Evolutionary conservation across 1,140 invertebrate genomes (phyloP).

Genomic region (Panagrolaimus sp.): DNA sequence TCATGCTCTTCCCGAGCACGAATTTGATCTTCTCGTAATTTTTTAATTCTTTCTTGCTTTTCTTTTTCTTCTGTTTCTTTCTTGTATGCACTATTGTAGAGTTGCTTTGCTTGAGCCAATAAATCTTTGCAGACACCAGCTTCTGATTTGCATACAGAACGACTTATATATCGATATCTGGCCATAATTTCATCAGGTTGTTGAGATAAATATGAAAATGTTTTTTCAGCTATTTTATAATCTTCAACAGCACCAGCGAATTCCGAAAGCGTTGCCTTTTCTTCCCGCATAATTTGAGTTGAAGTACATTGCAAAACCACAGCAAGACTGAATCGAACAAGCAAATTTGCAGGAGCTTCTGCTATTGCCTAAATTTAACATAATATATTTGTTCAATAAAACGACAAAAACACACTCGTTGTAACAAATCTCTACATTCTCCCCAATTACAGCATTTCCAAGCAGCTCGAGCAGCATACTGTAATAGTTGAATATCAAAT

Average conservation of each 20-base stretch:
- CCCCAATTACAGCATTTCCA: neutral
- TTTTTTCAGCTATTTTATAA: neutral
- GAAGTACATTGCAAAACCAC: neutral
- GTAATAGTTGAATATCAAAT: neutral
- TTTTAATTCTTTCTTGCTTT: neutral
- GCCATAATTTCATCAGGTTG: constrained; percentile 10
- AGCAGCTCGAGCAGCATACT: neutral
- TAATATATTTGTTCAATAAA: too few relatives aligned
- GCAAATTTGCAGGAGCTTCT: neutral
- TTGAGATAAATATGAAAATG: neutral
- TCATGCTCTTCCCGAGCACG: neutral
- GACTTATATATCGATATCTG: constrained; percentile 1
- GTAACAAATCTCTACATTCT: neutral
- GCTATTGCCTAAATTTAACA: too few relatives aligned
- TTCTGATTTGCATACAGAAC: neutral
- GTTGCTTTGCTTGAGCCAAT: neutral
- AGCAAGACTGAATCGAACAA: neutral
- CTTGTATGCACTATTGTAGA: neutral
- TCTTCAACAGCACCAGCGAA: constrained; percentile 1
- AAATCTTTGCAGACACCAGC: constrained; percentile 8
- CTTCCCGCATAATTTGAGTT: neutral
- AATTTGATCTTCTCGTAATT: neutral
- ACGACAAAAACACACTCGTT: neutral
- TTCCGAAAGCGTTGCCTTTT: neutral
- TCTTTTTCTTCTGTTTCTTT: constrained; percentile 1